Evolutionary conservation across 2,113 vertebrate species (phyloP).

Genomic region (Hippocampus mohnikei): DNA sequence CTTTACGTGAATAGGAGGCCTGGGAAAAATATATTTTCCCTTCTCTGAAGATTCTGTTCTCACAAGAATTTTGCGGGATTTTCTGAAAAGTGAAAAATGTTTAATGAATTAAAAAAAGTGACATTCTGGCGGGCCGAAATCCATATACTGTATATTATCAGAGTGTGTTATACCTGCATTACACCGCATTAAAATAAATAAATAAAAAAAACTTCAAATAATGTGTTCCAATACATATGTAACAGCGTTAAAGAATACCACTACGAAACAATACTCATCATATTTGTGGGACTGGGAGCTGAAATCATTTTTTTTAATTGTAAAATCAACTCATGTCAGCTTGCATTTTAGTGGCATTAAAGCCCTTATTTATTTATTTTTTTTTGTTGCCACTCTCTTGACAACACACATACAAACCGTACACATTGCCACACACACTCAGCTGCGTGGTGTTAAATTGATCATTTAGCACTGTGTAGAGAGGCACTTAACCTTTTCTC

Average conservation of each 20-base stretch:
- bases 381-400: background rate
- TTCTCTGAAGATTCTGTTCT: background rate
- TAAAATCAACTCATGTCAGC: conserved; percentile 23
- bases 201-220: no score
- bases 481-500: conserved; percentile 46
- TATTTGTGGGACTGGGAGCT: conserved; percentile 16
- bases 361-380: background rate
- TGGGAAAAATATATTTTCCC: conserved; percentile 39
- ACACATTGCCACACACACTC: conserved; percentile 33
- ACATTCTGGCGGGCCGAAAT: background rate
- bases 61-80: conserved; percentile 23
- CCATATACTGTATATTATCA: no score
- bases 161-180: no score
- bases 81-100: background rate
- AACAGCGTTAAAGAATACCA: no score
- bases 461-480: conserved; percentile 83
- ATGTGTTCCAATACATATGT: no score
- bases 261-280: background rate
- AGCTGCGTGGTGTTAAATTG: conserved; percentile 78
- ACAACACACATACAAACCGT: background rate
- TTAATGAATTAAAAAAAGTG: background rate
- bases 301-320: conserved; percentile 31
- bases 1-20: conserved; percentile 34
- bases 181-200: no score
- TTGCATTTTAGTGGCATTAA: conserved; percentile 23